These are phyloP conservation scores for Heteromyza rotundicornis DNA, from an alignment of 2,888 invertebrate genomes.

Conservation along the genomic window DNA sequence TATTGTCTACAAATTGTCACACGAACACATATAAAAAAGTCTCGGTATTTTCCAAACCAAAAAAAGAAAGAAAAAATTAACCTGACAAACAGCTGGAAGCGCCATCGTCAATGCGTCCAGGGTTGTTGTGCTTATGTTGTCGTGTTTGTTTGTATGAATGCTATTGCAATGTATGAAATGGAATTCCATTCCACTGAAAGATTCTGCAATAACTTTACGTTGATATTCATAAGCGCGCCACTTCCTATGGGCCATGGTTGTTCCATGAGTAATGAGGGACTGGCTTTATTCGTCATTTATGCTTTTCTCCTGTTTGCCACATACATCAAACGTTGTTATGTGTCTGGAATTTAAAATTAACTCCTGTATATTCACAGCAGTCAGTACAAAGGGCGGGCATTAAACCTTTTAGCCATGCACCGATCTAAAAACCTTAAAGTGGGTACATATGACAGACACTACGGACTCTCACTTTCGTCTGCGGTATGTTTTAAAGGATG, in stretches of 20 bases:
- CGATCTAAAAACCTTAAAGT: too few species aligned
- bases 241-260: too few species aligned
- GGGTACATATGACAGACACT: too few species aligned
- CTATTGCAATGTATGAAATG: not conserved
- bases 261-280: too few species aligned
- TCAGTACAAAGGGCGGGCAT: too few species aligned
- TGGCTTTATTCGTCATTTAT: not conserved
- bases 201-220: too few species aligned
- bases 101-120: not conserved
- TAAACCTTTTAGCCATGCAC: too few species aligned
- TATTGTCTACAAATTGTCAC: constrained; percentile 4
- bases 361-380: not conserved
- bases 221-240: too few species aligned
- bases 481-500: too few species aligned
- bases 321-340: constrained; percentile 2
- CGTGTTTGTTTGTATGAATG: not conserved
- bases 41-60: too few species aligned
- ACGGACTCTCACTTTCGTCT: too few species aligned
- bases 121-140: not conserved
- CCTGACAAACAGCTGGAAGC: constrained; percentile 2
- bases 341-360: constrained; percentile 2
- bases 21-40: not conserved
- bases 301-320: not conserved
- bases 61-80: not conserved
- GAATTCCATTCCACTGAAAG: not conserved